These are phyloP conservation scores for Drosophila bunnanda DNA, from an alignment of 2,888 invertebrate species.

Conservation along the genomic window DNA sequence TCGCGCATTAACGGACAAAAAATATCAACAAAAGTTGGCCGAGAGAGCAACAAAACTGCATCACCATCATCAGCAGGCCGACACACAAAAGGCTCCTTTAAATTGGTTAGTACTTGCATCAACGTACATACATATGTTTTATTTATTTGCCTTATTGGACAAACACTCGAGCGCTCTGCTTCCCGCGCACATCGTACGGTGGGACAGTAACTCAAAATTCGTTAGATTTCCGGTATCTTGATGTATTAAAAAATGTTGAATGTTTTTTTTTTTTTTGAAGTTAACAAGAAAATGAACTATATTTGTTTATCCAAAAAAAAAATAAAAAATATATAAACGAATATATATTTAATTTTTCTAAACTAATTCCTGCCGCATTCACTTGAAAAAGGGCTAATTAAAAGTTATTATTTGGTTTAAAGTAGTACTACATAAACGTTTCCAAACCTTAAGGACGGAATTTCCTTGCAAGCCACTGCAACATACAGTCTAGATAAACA, in stretches of 20 bases:
- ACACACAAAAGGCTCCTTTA: slow-evolving; percentile 22
- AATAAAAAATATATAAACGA: too few species aligned
- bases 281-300: too few species aligned
- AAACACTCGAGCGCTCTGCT: slow-evolving; percentile 28
- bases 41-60: slow-evolving; percentile 11
- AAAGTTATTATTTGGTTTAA: background rate
- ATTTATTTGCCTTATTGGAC: slow-evolving; percentile 38
- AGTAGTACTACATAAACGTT: too few species aligned
- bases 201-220: slow-evolving; percentile 13
- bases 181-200: slow-evolving; percentile 51
- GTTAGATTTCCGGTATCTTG: too few species aligned
- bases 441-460: background rate
- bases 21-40: slow-evolving; percentile 37
- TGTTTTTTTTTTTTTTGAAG: too few species aligned
- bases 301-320: too few species aligned
- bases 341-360: too few species aligned
- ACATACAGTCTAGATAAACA: background rate
- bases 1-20: slow-evolving; percentile 19
- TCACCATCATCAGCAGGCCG: background rate
- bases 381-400: background rate
- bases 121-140: slow-evolving; percentile 33
- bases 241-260: too few species aligned
- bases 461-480: background rate
- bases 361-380: too few species aligned
- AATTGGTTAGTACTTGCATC: slow-evolving; percentile 64